Evolutionary conservation across 2,888 invertebrate genomes (phyloP), one percentile per base, ranked within the genome.

Genomic region (Chalcis sispes): DNA sequence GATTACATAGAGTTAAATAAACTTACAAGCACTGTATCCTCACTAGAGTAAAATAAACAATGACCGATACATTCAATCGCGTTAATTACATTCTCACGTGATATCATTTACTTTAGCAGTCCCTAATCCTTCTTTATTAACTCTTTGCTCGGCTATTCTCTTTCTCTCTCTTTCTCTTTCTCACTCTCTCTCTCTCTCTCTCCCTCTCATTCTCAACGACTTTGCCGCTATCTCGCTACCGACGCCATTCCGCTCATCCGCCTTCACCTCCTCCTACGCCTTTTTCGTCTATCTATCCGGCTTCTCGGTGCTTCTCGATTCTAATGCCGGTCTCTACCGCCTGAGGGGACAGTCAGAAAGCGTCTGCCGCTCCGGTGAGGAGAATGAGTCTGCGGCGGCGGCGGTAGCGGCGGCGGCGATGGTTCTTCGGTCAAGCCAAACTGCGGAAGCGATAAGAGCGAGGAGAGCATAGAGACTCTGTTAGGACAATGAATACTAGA

Each of bases 41-140:
- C 18, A 40, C n/a, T n/a, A n/a, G n/a, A 46, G 3, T 58, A 64
- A 71, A 75, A 52, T 56, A 75, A 75, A 71, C 54, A 52, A 71
- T 64, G 36, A n/a, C 32, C 42, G n/a, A 18, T 40, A 27, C 65
- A 20, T n/a, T 27, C 58, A 65, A 71, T 59, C 27, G 54, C 52
- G 40, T 66, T 75, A 75, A 71, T 70, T 70, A 40, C 52, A 59
- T 65, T 59, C 64, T 54, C 70, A 52, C 65, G 59, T 48, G 32
- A 70, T 70, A 71, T 52, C 52, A 75, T 71, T 71, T 65, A 27
- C 54, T 10, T 52, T 58, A 50, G 56, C 62, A 23, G 20, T 59
- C 46, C 50, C 72, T 75, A 71, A 67, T 71, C 70, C 71, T 65
- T 71, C 74, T 77, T 78, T 58, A 74, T 70, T 74, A 74, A 76